phyloP scores from a whole-genome alignment of 2,797 vertebrate genomes.

The Carcharodon carcharias region DNA sequence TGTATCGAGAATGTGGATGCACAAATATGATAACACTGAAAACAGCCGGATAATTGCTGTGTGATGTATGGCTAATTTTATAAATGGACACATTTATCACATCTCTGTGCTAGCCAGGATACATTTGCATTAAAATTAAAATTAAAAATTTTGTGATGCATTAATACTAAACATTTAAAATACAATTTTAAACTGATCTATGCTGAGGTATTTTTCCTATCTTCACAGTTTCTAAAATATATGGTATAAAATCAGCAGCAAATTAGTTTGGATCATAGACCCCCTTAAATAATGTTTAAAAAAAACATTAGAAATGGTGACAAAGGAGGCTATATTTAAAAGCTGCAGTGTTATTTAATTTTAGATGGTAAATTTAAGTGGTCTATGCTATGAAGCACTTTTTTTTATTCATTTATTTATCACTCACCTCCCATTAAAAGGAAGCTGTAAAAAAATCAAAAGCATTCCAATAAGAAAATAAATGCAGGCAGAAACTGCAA shows the following conservation, averaged over 20 bases:
- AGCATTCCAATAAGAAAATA: background rate
- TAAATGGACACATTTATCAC: background rate
- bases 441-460: background rate
- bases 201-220: background rate
- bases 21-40: background rate
- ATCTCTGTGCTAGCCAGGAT: background rate
- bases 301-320: background rate
- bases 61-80: background rate
- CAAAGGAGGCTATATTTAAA: background rate
- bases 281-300: background rate
- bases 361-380: background rate
- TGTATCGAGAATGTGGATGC: background rate
- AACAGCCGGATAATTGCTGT: background rate
- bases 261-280: background rate
- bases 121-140: background rate
- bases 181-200: background rate
- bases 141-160: background rate
- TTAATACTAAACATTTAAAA: background rate
- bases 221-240: background rate
- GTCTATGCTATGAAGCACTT: background rate
- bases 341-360: background rate
- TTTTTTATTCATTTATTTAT: background rate
- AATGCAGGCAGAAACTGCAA: background rate
- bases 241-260: background rate
- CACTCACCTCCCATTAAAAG: background rate